Evolutionary conservation across 1,140 invertebrate genomes (phyloP), one percentile per base, ranked within the genome.

Genomic region (Tribolium madens): DNA sequence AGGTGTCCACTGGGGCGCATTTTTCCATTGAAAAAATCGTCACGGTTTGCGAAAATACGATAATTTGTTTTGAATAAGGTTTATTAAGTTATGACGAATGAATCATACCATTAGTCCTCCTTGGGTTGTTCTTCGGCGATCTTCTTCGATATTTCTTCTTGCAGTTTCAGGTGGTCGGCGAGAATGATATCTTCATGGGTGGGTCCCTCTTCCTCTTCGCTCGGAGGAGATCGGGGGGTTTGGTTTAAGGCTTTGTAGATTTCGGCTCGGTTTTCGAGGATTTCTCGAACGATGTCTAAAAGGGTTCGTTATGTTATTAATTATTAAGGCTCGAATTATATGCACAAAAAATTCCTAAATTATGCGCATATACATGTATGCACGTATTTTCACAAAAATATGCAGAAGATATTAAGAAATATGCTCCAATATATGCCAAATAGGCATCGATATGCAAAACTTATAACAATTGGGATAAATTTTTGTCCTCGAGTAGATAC

Each of bases 251-350:
- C 86, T 57, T 80, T 83, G 75, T 91, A 91, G 42, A 90, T 87
- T 79, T 91, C 89, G 0, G 91, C 92, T 64, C 92, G 88, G 69
- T 91, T 91, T 82, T 92, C 91, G 78, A 94, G 87, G 73, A 94
- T 93, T 82, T 93, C 93, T 78, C 89, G 88, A 6, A 95, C 91
- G 10, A 95, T 93, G 82, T 93, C 93, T 90, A 84, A 36, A 80
- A 78, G 6, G 3, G 2, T 26, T 26, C 21, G 3, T 21, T 21
- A 4, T 26, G 0, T 26, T 26, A 26, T 26, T 26, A 26, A 26
- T 26, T 26, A 26, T 26, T 26, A 26, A 78, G n/a, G n/a, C n/a
- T n/a, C n/a, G n/a, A n/a, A n/a, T n/a, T n/a, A n/a, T n/a, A n/a
- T n/a, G n/a, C n/a, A n/a, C n/a, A n/a, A n/a, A n/a, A n/a, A n/a